Conservation (phyloP, 2,797 vertebrate species). For the Diplodus sargus region DNA sequence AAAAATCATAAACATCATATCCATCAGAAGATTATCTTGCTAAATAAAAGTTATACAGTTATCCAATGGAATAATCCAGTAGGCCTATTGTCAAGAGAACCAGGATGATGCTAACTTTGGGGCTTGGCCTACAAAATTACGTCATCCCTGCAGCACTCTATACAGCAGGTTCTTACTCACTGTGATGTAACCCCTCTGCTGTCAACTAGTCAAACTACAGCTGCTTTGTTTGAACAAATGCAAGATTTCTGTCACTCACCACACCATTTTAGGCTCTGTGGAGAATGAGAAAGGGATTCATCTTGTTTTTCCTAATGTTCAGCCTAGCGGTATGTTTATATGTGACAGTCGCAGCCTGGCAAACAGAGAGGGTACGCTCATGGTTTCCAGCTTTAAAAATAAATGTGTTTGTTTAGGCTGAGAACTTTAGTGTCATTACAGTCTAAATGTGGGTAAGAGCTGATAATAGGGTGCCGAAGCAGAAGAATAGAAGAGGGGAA, state of each 20-base stretch:
- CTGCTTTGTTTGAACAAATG: slow-evolving; percentile 32
- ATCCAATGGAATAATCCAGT: no score
- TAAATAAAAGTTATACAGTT: no score
- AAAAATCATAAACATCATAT: no score
- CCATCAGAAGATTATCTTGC: no score
- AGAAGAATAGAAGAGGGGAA: neutral
- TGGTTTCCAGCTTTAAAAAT: slow-evolving; percentile 27
- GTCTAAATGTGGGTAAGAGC: slow-evolving; percentile 22
- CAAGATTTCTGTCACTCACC: slow-evolving; percentile 38
- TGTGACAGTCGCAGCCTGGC: slow-evolving; percentile 29
- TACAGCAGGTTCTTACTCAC: slow-evolving; percentile 3
- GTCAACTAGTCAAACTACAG: slow-evolving; percentile 33
- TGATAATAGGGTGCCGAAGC: slow-evolving; percentile 17
- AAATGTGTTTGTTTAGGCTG: slow-evolving; percentile 13
- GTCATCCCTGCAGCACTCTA: neutral
- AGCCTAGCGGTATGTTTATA: slow-evolving; percentile 13
- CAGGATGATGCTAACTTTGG: no score
- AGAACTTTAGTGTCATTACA: slow-evolving; percentile 22
- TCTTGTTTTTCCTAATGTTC: slow-evolving; percentile 33
- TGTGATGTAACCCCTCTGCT: slow-evolving; percentile 27
- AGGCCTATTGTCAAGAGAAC: no score
- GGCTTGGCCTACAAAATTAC: no score
- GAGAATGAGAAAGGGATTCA: slow-evolving; percentile 37
- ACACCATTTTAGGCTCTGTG: slow-evolving; percentile 40
- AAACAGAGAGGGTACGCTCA: slow-evolving; percentile 1